Evolutionary conservation across 2,113 vertebrate species (phyloP), one percentile per base, ranked within the genome.

Genomic region (Bungarus multicinctus): DNA sequence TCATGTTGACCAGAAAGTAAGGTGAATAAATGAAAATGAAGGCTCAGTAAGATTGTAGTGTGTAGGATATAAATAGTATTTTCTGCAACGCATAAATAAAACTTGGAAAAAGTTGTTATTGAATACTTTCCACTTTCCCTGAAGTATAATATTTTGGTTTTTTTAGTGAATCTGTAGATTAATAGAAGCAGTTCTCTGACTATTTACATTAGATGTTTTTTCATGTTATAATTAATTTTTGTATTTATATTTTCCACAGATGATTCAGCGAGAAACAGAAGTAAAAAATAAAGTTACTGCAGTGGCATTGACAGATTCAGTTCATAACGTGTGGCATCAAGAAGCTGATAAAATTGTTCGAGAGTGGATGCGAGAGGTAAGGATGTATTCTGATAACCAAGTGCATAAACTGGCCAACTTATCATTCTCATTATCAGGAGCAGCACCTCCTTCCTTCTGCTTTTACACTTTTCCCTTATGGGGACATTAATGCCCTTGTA

Each of bases 301-400:
- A 39, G 99, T 99, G 96, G 99, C 99, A 55, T 97, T 99, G 97
- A 99, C 99, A 81, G 99, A 99, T 97, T 99, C 99, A 7, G 98
- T 99, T 98, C 99, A 99, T 97, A 99, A 99, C 93, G 98, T 99
- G 96, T 99, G 99, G 99, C 98, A 99, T 93, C 99, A 99, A 97
- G 99, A 99, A 96, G 98, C 97, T 96, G 98, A 98, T 96, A 99
- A 99, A 98, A 98, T 98, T 88, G 98, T 99, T 92, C 98, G 98
- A 95, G 99, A 99, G 87, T 99, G 99, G 99, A 99, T 99, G 98
- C 98, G 98, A 97, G 98, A 99, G 99, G 99, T 99, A 96, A 98
- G 97, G 60, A 3, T 2, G 2, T 25, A 2, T 69, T 92, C 93
- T 87, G 91, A 57, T 57, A 50, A 85, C 4, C 0, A 0, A 55